Evolutionary conservation across 2,113 vertebrate genomes (phyloP), one percentile per base, ranked within the genome.

Genomic region (Abramis brama): DNA sequence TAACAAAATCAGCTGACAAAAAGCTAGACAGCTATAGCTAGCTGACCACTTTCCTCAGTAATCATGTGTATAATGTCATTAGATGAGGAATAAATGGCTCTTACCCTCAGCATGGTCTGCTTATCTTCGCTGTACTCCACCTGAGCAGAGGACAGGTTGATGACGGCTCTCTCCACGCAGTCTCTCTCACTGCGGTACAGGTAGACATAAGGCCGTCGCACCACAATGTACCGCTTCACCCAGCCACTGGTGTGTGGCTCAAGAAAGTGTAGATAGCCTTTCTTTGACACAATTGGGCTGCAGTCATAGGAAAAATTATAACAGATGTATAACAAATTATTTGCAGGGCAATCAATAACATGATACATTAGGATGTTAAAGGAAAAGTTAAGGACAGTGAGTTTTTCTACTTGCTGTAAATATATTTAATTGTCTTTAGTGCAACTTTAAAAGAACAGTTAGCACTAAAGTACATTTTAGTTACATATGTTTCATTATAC

Each of bases 41-140:
- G 74, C 74, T 30, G 15, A 30, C 27, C 27, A 6, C 15, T 43
- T 30, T 59, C 6, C 2, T 43, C 85, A 77, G 71, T 6, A 39
- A 0, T 23, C 17, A 30, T 59, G 25, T 66, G 30, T 55, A 59
- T 30, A 25, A 15, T 55, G 15, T 11, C 68, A 76, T 15, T 59
- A 15, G 1, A 75, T 1, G 27, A 39, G 57, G 43, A 30, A 11
- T 75, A 43, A 55, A 10, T 25, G 3, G 1, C 17, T 82, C 90
- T 71, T 92, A 99, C 98, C 96, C 97, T 97, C 79, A 99, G 96
- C 95, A 99, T 95, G 50, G 97, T 97, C 91, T 98, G 97, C 89
- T 98, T 98, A 94, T 99, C 98, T 91, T 99, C 98, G 0, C 97
- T 99, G 95, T 99, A 99, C 87, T 99, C 98, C 94, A 99, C 98